These are phyloP conservation scores for Mycalesis mineus DNA, from an alignment of 2,888 invertebrate species.

Conservation along the genomic window DNA sequence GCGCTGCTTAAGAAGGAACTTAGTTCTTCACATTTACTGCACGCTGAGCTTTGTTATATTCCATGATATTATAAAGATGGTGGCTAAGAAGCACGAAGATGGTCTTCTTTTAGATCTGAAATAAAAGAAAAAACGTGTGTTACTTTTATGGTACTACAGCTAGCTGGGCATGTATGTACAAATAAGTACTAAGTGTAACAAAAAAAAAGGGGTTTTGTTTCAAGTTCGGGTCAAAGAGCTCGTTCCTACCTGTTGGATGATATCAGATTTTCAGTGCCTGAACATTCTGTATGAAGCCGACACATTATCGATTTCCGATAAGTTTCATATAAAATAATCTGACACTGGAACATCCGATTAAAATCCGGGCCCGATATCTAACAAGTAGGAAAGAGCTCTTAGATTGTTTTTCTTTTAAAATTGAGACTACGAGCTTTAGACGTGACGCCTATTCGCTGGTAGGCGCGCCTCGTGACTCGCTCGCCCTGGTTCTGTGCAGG, in stretches of 20 bases:
- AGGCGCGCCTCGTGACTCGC: slow-evolving; percentile 66
- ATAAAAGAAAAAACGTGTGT: slow-evolving; percentile 21
- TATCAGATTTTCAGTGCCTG: no score
- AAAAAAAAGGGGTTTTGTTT: no score
- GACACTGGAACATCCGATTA: no score
- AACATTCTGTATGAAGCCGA: no score
- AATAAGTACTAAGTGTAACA: neutral
- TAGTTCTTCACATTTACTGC: slow-evolving; percentile 44
- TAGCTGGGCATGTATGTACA: neutral
- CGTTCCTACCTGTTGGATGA: no score
- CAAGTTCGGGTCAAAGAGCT: no score
- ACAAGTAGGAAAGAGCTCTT: no score
- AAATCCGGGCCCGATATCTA: no score
- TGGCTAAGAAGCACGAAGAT: slow-evolving; percentile 5
- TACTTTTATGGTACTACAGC: neutral
- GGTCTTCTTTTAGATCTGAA: slow-evolving; percentile 27
- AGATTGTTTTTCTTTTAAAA: neutral
- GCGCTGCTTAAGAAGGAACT: slow-evolving; percentile 49
- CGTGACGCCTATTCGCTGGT: slow-evolving; percentile 33
- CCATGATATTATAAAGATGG: slow-evolving; percentile 22
- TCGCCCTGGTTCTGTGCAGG: slow-evolving; percentile 71
- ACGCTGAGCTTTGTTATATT: slow-evolving; percentile 29
- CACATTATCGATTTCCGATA: no score
- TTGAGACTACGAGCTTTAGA: no score
- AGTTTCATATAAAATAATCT: no score